Evolutionary conservation across 2,797 vertebrate species (phyloP).

Genomic region (Mycteria americana): DNA sequence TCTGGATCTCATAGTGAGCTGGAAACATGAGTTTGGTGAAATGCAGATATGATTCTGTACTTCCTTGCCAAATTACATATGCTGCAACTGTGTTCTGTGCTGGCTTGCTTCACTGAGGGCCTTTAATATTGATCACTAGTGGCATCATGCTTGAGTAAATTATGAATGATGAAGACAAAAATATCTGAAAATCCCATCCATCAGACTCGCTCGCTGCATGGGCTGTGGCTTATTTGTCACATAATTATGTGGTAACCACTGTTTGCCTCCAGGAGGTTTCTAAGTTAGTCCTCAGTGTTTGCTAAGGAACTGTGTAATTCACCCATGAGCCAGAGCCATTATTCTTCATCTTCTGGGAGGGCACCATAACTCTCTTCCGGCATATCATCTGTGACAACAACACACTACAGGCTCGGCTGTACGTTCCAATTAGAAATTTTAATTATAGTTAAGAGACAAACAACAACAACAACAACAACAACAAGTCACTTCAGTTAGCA

Average conservation of each 20-base stretch:
- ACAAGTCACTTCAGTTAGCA: slow-evolving; percentile 19
- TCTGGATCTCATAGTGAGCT: background rate
- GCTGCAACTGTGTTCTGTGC: background rate
- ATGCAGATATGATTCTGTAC: background rate
- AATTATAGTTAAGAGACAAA: slow-evolving; percentile 17
- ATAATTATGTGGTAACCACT: background rate
- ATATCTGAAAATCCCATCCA: background rate
- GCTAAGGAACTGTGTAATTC: background rate
- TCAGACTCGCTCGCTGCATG: background rate
- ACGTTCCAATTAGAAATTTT: slow-evolving; percentile 7
- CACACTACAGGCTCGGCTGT: background rate
- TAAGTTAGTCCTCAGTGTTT: background rate
- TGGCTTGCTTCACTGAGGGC: background rate
- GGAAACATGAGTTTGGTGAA: background rate
- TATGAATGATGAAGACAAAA: slow-evolving; percentile 16
- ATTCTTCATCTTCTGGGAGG: background rate
- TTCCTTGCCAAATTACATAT: background rate
- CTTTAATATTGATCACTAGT: background rate
- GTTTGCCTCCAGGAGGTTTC: background rate
- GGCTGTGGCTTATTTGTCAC: background rate
- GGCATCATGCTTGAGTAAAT: background rate
- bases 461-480: background rate
- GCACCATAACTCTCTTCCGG: background rate
- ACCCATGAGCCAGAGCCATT: background rate
- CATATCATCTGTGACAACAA: background rate